phyloP scores from a whole-genome alignment of 2,797 vertebrate genomes.

The Aeoliscus strigatus region DNA sequence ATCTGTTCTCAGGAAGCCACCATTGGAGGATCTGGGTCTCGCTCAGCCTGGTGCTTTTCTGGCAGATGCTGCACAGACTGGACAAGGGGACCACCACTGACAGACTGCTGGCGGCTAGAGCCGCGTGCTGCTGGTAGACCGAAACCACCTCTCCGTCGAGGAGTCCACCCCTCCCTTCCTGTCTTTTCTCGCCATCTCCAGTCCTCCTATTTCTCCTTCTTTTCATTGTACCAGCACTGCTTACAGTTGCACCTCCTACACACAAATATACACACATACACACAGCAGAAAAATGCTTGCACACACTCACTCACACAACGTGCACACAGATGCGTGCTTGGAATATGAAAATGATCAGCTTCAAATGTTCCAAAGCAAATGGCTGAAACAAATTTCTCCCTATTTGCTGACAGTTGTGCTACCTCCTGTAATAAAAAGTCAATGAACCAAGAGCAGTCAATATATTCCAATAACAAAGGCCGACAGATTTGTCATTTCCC shows the following conservation, averaged over 20 bases:
- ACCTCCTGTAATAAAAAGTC: slow-evolving; percentile 92
- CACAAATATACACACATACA: slow-evolving; percentile 24
- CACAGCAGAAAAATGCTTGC: slow-evolving; percentile 39
- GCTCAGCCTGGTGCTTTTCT: slow-evolving; percentile 65
- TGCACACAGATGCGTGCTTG: slow-evolving; percentile 25
- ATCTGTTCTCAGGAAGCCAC: slow-evolving; percentile 50
- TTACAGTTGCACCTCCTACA: slow-evolving; percentile 48
- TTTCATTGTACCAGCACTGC: slow-evolving; percentile 28
- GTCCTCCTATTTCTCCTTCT: slow-evolving; percentile 41
- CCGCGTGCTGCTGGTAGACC: slow-evolving; percentile 64
- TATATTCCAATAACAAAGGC: slow-evolving; percentile 80
- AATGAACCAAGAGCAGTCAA: slow-evolving; percentile 83
- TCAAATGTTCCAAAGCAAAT: slow-evolving; percentile 75
- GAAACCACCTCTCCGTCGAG: slow-evolving; percentile 63
- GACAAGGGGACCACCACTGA: slow-evolving; percentile 75
- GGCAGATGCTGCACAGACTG: slow-evolving; percentile 86
- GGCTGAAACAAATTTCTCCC: slow-evolving; percentile 74
- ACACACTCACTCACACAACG: slow-evolving; percentile 58
- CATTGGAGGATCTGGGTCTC: slow-evolving; percentile 47
- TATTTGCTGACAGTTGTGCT: slow-evolving; percentile 79
- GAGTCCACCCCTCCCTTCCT: slow-evolving; percentile 30
- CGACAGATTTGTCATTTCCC: slow-evolving; percentile 68
- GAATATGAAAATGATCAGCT: slow-evolving; percentile 72
- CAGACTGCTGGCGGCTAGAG: slow-evolving; percentile 66
- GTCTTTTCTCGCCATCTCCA: slow-evolving; percentile 37